Base-by-base conservation (phyloP, 2,113 vertebrate genomes). In the Rhea americana region DNA sequence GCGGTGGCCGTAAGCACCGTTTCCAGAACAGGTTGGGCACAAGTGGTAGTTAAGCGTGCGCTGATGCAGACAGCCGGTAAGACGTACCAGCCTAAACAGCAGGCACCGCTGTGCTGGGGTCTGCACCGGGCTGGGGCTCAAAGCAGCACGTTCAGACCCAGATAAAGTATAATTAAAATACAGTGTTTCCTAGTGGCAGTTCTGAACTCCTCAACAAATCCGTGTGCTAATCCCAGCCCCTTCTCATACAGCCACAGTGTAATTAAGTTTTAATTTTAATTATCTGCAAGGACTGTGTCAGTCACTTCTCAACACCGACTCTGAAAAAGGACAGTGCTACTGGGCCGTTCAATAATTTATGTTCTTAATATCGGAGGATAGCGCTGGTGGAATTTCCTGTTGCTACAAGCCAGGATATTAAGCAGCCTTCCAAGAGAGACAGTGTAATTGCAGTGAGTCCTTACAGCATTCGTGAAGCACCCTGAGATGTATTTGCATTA, bases 81-180 rank as follows among this genome's bases (percentile, higher is more conserved):
- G 43, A 68, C 0, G 0, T 35, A 47, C 41, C 45, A 47, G 45
- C 45, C 45, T 47, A 47, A 47, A 43, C 55, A 45, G 30, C 67
- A 62, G 74, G n/a, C 35, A 32, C 45, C 58, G 58, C 35, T 3
- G 0, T 3, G 2, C 0, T 9, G 39, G 35, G 37, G 47, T 35
- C 62, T 78, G 70, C 2, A 2, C 26, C 0, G 1, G 55, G 11
- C 81, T 76, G 87, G 28, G 41, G n/a, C 25, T 80, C 63, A 37
- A 58, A 66, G 39, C 53, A 87, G n/a, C 28, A n/a, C 14, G 30
- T 21, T 50, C 53, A 68, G 85, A 32, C 1, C 15, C 22, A 8
- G 17, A n/a, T 4, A 37, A 47, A 71, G 30, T 20, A 43, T 28
- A 4, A 8, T 39, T 63, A 66, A 83, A 87, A 75, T 30, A 18